phyloP scores from a whole-genome alignment of 2,113 vertebrate species.

The Potamarius usumacintae region DNA sequence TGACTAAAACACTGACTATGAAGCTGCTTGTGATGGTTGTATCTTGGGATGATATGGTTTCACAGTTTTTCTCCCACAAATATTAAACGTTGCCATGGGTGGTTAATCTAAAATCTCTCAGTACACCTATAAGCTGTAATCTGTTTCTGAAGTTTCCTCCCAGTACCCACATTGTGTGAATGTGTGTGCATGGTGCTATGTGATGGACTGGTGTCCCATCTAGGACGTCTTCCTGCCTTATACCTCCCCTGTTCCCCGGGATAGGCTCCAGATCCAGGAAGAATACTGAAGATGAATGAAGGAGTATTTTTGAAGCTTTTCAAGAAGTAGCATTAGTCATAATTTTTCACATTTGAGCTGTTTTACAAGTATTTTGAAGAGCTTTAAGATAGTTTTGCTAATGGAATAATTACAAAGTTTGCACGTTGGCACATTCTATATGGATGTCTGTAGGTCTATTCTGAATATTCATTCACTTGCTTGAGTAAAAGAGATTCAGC shows the following conservation, averaged over 20 bases:
- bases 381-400: not conserved
- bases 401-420: not conserved
- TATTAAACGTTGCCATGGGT: not conserved
- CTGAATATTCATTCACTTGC: not conserved
- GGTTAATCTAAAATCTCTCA: not conserved
- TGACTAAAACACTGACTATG: slow-evolving; percentile 6
- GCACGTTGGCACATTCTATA: not conserved
- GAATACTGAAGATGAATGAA: not conserved
- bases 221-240: not conserved
- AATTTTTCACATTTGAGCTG: not conserved
- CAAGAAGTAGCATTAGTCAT: not conserved
- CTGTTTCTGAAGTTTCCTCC: not conserved
- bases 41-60: not conserved
- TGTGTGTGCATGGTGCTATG: not conserved
- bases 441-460: not conserved
- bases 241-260: not conserved
- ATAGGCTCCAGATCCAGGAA: not conserved
- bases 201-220: not conserved
- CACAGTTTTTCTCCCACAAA: not conserved
- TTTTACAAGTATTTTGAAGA: not conserved
- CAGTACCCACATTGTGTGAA: not conserved
- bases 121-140: not conserved
- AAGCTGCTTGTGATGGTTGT: not conserved
- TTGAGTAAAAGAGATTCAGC: not conserved
- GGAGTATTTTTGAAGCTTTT: not conserved